Evolutionary conservation across 2,113 vertebrate genomes (phyloP), one percentile per base, ranked within the genome.

Genomic region (Proteles cristata): DNA sequence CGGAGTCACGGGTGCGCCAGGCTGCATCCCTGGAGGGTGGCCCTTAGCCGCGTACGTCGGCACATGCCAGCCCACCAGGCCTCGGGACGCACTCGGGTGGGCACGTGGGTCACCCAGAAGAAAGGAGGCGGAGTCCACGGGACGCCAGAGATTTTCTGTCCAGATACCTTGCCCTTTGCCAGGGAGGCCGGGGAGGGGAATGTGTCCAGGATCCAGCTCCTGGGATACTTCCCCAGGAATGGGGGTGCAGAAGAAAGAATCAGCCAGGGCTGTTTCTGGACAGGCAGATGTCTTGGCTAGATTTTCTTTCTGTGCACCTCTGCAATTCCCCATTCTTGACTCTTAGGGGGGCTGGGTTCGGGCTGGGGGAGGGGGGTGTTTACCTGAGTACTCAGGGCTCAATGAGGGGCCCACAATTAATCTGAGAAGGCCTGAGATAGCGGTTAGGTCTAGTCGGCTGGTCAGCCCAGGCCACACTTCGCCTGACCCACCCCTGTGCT

Each of bases 1-100:
- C 0, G 8, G 69, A 23, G 79, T 17, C 33, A 0, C 58, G 16
- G 80, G 31, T 4, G 26, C 0, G 0, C 68, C 63, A 66, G 88
- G 14, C 81, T 33, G 26, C 19, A 15, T 73, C 31, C 74, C 10
- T 0, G 2, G 21, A 48, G 71, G 48, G 31, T 25, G 0, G 65
- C 65, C 19, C 21, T 21, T 14, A 2, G 83, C 39, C 2, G 0
- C 31, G 48, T 1, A 35, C 26, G n/a, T 15, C 6, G 2, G 55
- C 65, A 5, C 80, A 3, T 1, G 0, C 4, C 10, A 45, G 33
- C 48, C 71, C 61, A 5, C 63, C 45, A 9, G 65, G 50, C 45
- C 31, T 10, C 43, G 16, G 28, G 14, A 14, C 3, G 50, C 31
- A 4, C 11, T 26, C 0, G 2, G 28, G 28, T 21, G 11, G 0